Conservation (phyloP, 2,888 invertebrate species). For the Patella ulyssiponensis region DNA sequence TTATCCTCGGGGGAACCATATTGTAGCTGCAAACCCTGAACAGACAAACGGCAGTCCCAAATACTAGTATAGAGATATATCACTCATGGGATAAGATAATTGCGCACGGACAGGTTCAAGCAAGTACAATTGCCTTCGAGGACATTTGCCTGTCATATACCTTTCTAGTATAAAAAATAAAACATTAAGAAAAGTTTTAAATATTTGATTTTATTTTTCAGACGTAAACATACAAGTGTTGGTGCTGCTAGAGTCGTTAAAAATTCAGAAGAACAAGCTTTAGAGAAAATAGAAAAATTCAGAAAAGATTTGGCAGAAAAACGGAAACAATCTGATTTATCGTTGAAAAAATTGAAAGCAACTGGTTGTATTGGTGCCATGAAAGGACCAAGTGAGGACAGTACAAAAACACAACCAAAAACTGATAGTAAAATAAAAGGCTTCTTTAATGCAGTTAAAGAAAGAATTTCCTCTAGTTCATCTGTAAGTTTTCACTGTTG, state of each 20-base stretch:
- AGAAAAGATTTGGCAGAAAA: conserved; percentile 55
- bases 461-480: conserved; percentile 30
- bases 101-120: too few relatives aligned
- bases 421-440: conserved; percentile 39
- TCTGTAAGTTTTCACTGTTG: conserved; percentile 31
- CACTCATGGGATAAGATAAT: too few relatives aligned
- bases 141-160: too few relatives aligned
- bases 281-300: conserved; percentile 59
- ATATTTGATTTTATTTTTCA: conserved; percentile 18
- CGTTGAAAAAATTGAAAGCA: conserved; percentile 49
- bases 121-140: too few relatives aligned
- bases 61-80: too few relatives aligned
- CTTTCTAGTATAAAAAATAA: too few relatives aligned
- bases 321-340: conserved; percentile 56
- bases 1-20: too few relatives aligned
- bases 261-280: conserved; percentile 61
- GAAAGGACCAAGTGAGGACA: not conserved
- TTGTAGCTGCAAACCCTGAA: too few relatives aligned
- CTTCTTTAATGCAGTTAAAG: conserved; percentile 45
- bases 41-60: too few relatives aligned
- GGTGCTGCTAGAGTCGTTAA: conserved; percentile 41
- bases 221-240: conserved; percentile 44
- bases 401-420: not conserved
- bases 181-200: too few relatives aligned
- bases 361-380: conserved; percentile 39